Evolutionary conservation across 2,113 vertebrate genomes (phyloP), one percentile per base, ranked within the genome.

Genomic region (Axis porcinus): DNA sequence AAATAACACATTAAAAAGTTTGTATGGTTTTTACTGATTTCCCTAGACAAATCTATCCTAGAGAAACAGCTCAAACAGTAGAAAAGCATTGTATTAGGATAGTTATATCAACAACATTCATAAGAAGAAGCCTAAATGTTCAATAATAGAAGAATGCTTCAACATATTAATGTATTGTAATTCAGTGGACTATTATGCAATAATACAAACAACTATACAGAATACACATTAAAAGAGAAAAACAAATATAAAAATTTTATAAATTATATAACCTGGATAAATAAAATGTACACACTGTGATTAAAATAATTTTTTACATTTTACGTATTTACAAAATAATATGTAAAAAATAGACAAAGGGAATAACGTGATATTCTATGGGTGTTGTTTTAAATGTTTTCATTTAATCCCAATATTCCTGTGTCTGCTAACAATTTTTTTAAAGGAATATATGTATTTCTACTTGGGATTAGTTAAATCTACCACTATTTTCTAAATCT

Each of bases 1-100:
- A 92, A 98, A 96, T 47, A 97, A 98, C 23, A 93, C 85, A 93
- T 62, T 86, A 76, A 90, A 36, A 92, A 67, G 47, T 91, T 98
- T 79, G 86, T 83, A 82, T 16, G 28, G 94, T 33, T 91, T 91
- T 96, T 40, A 92, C 33, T 45, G 76, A 60, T 67, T 83, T 92
- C 16, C 54, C 84, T 82, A 82, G 54, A 88, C 25, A 86, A 90
- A 86, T 74, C 14, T 58, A 95, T 33, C 55, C 55, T 79, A 91
- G 23, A 52, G 30, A 93, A 96, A 97, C 8, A 86, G 25, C 8
- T 79, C 60, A 78, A 91, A 94, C 45, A 15, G 40, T 50, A 96
- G n/a, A 94, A 95, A 92, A 62, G 33, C 33, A 64, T 57, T 52
- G 23, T 30, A 95, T 67, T 97, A 88, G 81, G 54, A 57, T 10